Base-by-base conservation (phyloP, 1,140 invertebrate species). In the Scaptomyza montana region DNA sequence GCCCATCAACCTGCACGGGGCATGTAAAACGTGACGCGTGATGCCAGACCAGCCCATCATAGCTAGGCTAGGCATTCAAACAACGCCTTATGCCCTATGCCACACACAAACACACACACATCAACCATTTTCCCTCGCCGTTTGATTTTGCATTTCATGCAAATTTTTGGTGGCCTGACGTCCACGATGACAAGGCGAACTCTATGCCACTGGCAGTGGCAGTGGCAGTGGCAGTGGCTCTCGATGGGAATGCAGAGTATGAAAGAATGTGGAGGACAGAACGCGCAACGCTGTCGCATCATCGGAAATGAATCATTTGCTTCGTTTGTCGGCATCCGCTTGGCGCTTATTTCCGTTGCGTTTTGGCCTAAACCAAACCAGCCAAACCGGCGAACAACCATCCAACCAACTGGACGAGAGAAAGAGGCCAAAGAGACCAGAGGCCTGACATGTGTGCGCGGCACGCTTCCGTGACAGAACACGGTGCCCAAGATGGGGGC, bases 241-340 rank as follows among this genome's bases (percentile, higher is more conserved):
- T 3, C 19, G 28, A 51, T 8, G 30, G 25, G 7, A 3, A 12
- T 5, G 60, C 4, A 28, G 28, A 25, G 21, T 25, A 25, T 25
- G 21, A 25, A 3, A 25, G 21, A 25, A 25, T 25, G 21, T 25
- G 21, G 9, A 33, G n/a, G 13, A 13, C 30, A 28, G 25, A 21
- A 33, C 47, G 56, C 56, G 33, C 49, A 77, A 71, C 73, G 66
- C 77, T 85, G 89, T 86, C 82, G 85, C 90, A 86, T 91, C 89
- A 91, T 91, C 90, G 90, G 90, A 91, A 91, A 91, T 91, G 90
- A 91, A 91, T 91, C 90, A 91, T 91, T 91, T 91, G 90, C 90
- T 91, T 91, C 90, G 90, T 91, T 91, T 91, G 86, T 81, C 89
- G 90, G 82, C 90, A 91, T 91, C 90, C 90, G 90, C 78, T 85